Percentiles rank a stretch among this genome's conserved stretches.
Conservation (phyloP, 2,888 invertebrate species). For the Agrilus biguttatus region DNA sequence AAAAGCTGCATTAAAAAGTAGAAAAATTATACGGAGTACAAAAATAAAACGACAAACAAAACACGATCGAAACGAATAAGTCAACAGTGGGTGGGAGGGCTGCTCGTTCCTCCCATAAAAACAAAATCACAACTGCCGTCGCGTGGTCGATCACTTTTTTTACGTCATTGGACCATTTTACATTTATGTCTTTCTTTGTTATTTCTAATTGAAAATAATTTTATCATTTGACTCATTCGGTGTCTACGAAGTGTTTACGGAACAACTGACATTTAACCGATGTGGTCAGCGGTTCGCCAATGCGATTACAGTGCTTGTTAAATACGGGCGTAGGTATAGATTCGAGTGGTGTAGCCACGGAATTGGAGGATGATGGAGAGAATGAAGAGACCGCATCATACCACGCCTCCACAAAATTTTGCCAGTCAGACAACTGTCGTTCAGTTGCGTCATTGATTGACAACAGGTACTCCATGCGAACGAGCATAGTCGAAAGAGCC, state of each 20-base stretch:
- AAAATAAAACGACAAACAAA: no score
- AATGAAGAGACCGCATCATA: constrained; percentile 28
- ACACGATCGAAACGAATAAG: no score
- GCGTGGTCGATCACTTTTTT: no score
- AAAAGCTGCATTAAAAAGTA: no score
- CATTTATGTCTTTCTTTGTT: no score
- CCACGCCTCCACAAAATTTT: constrained; percentile 37
- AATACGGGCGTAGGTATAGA: constrained; percentile 23
- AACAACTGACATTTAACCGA: constrained; percentile 11
- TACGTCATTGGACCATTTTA: no score
- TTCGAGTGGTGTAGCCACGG: constrained; percentile 23
- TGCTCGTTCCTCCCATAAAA: no score
- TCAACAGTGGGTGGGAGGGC: no score
- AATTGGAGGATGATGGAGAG: constrained; percentile 11
- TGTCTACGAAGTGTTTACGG: constrained; percentile 21
- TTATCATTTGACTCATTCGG: constrained; percentile 6
- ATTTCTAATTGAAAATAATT: constrained; percentile 1
- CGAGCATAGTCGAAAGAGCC: constrained; percentile 35
- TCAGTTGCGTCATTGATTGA: constrained; percentile 23
- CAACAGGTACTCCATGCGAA: constrained; percentile 34
- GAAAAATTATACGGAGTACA: no score
- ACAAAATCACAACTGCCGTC: no score
- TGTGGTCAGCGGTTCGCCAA: constrained; percentile 8
- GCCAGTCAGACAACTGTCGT: constrained; percentile 31
- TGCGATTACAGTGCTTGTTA: constrained; percentile 22